These are phyloP conservation scores for Melanotus villosus DNA, from an alignment of 2,888 invertebrate species.

Conservation along the genomic window DNA sequence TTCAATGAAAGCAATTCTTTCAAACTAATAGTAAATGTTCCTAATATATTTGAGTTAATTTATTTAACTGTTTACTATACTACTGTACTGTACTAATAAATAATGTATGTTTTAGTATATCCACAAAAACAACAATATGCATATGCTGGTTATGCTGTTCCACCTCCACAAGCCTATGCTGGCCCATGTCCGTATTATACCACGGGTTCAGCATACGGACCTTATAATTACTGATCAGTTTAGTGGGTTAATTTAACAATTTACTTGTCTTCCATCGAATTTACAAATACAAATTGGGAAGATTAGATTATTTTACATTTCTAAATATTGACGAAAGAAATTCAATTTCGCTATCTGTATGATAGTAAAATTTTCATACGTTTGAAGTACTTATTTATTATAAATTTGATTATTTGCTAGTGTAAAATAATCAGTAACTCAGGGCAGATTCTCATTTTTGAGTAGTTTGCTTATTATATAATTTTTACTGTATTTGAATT, in stretches of 20 bases:
- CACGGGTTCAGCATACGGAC: conserved; percentile 92
- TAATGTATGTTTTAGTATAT: conserved; percentile 78
- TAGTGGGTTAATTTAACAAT: conserved; percentile 10
- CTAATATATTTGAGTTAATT: too few relatives aligned
- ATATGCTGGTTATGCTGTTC: conserved; percentile 87
- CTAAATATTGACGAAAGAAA: neutral
- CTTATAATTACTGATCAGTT: conserved; percentile 88
- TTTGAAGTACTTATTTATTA: too few relatives aligned
- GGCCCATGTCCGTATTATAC: conserved; percentile 83
- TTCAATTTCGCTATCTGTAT: too few relatives aligned
- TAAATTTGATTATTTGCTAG: conserved; percentile 7
- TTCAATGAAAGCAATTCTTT: too few relatives aligned
- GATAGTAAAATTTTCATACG: neutral
- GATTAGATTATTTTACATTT: conserved; percentile 11
- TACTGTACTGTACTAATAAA: neutral
- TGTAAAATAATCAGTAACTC: conserved; percentile 8
- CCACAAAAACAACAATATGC: conserved; percentile 95
- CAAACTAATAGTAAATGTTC: too few relatives aligned
- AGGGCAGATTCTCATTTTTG: conserved; percentile 28
- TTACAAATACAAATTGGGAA: conserved; percentile 5
- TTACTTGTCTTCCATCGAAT: conserved; percentile 28
- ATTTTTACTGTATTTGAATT: too few relatives aligned
- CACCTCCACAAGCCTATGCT: conserved; percentile 85
- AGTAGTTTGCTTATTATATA: conserved; percentile 17
- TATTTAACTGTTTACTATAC: too few relatives aligned